Base-by-base conservation (phyloP, 2,797 vertebrate species). In the Serranus cabrilla region DNA sequence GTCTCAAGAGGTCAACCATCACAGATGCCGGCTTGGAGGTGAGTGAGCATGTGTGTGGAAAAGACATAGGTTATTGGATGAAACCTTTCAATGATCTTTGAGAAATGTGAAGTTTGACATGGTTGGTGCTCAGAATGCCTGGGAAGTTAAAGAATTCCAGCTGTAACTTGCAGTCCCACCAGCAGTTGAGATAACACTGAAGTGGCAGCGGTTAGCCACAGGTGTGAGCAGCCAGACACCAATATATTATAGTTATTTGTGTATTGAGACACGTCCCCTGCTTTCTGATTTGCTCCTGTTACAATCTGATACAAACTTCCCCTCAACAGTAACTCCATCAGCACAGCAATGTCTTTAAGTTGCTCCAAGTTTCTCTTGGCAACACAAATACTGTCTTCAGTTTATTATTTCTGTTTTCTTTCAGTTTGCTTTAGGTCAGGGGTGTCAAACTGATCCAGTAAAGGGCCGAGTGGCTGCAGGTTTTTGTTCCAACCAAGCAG, bases 11-110 rank as follows among this genome's bases (percentile, higher is more conserved):
- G 86, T 99, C 98, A 1, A 99, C 98, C 77, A 99, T 99, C 92
- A 99, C 98, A 0, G 98, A 99, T 0, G 98, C 98, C 0, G 98
- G 98, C 49, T 89, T 99, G 70, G 98, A 99, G 98, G 98, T 99
- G 92, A 92, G 95, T 84, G n/a, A n/a, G 11, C 9, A 37, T 40
- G 27, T 76, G 9, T 62, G 43, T 72, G 16, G 0, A 43, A 56
- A 50, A 31, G 21, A 39, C 7, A 7, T 2, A 31, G 40, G 8
- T 51, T 25, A 37, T n/a, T 42, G n/a, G 5, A 23, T 52, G 20
- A 66, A 0, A 40, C 21, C n/a, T 45, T 34, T 1, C 6, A 11
- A 21, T 40, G 14, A 60, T 42, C 11, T 25, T 12, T 8, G 17
- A 57, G 43, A 51, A 12, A 45, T 46, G 37, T 5, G 54, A 37